Evolutionary conservation across 2,888 invertebrate species (phyloP).

Genomic region (Nephrocerus scutellatus): DNA sequence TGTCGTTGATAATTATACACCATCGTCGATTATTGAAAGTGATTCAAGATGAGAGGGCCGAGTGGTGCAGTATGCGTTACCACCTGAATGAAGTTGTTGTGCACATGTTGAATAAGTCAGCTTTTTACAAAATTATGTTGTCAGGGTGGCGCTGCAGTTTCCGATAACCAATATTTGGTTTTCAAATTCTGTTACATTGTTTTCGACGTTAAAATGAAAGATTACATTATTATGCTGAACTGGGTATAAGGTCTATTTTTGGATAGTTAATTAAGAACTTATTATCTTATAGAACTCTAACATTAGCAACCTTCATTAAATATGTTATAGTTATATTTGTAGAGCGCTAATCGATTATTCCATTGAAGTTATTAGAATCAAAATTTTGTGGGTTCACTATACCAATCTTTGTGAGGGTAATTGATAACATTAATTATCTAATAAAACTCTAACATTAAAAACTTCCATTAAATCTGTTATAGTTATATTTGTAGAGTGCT

Average conservation of each 20-base stretch:
- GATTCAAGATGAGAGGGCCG: conserved; percentile 14
- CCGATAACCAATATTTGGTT: conserved; percentile 14
- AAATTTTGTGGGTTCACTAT: too few relatives aligned
- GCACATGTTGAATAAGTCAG: conserved; percentile 13
- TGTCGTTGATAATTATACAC: conserved; percentile 16
- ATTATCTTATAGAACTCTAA: conserved; percentile 17
- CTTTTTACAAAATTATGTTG: conserved; percentile 18
- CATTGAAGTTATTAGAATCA: too few relatives aligned
- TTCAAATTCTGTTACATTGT: conserved; percentile 17
- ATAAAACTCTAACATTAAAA: too few relatives aligned
- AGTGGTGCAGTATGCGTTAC: conserved; percentile 13
- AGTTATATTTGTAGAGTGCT: too few relatives aligned
- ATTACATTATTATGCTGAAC: conserved; percentile 18
- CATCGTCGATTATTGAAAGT: conserved; percentile 11
- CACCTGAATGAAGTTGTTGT: conserved; percentile 19
- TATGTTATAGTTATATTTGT: conserved; percentile 17
- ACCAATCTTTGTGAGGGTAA: too few relatives aligned
- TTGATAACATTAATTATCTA: too few relatives aligned
- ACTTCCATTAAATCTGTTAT: too few relatives aligned
- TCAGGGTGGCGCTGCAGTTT: conserved; percentile 13
- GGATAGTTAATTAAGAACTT: conserved; percentile 20
- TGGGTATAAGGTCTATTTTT: conserved; percentile 12
- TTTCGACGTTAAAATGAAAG: conserved; percentile 13
- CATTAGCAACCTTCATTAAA: conserved; percentile 17
- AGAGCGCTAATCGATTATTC: conserved; percentile 16